Percentiles rank a stretch among this genome's conserved stretches.
phyloP scores from a whole-genome alignment of 2,113 vertebrate species.

The Nettapus auritus region DNA sequence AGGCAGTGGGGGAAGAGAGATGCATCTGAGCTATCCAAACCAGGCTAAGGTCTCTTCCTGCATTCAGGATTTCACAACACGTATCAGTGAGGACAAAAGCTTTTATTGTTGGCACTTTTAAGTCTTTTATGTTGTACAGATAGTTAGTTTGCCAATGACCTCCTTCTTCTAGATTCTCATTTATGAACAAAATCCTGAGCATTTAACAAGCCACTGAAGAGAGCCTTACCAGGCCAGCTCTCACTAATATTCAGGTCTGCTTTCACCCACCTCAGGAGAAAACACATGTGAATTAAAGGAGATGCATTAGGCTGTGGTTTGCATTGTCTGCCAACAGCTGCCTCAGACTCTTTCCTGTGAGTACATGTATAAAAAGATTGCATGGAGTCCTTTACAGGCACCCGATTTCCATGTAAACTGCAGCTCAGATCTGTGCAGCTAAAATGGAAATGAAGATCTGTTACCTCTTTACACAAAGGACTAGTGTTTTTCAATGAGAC shows the following conservation, averaged over 20 bases:
- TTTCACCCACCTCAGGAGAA: not conserved
- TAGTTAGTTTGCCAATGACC: not conserved
- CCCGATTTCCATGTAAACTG: not conserved
- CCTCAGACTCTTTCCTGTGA: not conserved
- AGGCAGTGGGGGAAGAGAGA: not conserved
- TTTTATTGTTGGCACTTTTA: not conserved
- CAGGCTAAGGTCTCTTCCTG: not conserved
- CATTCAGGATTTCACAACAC: not conserved
- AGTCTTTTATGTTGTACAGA: not conserved
- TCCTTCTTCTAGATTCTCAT: not conserved
- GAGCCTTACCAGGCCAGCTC: rapidly evolving
- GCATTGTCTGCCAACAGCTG: not conserved
- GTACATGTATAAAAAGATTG: not conserved
- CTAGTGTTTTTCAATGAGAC: not conserved
- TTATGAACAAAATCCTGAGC: not conserved
- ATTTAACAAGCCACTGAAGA: not conserved
- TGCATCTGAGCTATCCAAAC: not conserved
- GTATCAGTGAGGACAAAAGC: not conserved
- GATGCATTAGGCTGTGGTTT: not conserved
- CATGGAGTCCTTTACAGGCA: not conserved
- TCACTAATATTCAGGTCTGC: not conserved
- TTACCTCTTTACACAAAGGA: not conserved
- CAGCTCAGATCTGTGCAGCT: not conserved
- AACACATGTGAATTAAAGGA: not conserved
- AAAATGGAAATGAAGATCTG: not conserved